Conservation (phyloP, 92 coral and sea anemone species). For the Porites cylindrica region DNA sequence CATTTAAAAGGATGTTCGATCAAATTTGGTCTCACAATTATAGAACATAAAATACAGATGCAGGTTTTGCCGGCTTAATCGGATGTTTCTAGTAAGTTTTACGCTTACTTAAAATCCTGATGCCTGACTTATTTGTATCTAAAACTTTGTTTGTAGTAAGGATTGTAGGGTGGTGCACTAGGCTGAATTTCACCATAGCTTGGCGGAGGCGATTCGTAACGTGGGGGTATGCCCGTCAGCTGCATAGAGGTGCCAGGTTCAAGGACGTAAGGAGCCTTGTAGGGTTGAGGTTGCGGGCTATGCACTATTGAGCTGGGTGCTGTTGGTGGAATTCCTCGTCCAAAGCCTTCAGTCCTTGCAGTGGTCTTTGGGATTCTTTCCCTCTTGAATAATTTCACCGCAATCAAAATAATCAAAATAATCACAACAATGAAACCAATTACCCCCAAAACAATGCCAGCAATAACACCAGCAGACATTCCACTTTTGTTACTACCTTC, state of each 20-base stretch:
- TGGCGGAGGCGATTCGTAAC: background rate
- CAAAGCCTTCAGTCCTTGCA: too few species aligned
- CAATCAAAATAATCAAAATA: background rate
- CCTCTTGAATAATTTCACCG: background rate
- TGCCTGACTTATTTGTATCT: background rate
- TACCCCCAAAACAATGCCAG: background rate
- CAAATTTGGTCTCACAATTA: too few species aligned
- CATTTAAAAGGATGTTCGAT: too few species aligned
- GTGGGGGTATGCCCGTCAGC: too few species aligned
- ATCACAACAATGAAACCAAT: background rate
- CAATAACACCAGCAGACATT: background rate
- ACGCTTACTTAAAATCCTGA: background rate
- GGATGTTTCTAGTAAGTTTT: too few species aligned
- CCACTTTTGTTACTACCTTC: conserved; percentile 12
- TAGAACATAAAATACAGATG: too few species aligned
- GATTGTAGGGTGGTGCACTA: background rate
- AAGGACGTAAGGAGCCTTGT: too few species aligned
- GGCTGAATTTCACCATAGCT: background rate
- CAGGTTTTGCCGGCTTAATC: background rate
- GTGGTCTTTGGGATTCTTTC: background rate
- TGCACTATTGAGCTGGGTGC: too few species aligned
- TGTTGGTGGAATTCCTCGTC: background rate
- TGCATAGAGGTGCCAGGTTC: too few species aligned
- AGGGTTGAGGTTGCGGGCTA: too few species aligned
- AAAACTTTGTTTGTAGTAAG: background rate